Evolutionary conservation across 2,113 vertebrate genomes (phyloP), one percentile per base, ranked within the genome.

Genomic region (Paraplagusia blochii): DNA sequence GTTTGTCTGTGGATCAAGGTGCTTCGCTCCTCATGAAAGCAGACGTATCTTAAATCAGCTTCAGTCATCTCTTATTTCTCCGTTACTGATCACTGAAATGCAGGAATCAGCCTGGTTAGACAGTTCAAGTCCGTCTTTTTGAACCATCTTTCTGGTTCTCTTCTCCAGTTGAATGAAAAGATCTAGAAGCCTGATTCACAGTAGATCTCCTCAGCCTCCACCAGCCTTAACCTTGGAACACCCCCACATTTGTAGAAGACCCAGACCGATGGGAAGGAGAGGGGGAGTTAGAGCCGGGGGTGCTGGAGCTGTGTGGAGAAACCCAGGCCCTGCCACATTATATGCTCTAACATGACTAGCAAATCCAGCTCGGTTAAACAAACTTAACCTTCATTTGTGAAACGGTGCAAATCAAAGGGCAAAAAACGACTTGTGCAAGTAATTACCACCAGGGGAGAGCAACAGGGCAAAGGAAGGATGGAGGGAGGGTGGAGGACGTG

Each of bases 331-430:
- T 88, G 85, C 80, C 84, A 86, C 91, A 95, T 95, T 94, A 95
- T 95, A 96, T 95, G 94, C 95, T 91, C 90, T 93, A 92, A 91
- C 95, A 96, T 96, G 94, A 91, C 91, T 92, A 90, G 93, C 94
- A 95, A 95, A 95, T 95, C 93, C 94, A 89, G 77, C 87, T 88
- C 91, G 93, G 93, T 95, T 95, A 95, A 95, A 93, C 93, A 94
- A 95, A 96, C 94, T 94, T 95, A 95, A 95, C 95, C 95, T 95
- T 95, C 94, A 95, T 95, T 94, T 95, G 93, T 92, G 90, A 94
- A 94, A 94, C 90, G 84, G 93, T 90, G 92, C 84, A 68, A 94
- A 92, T 92, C 93, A 92, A 93, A 88, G 88, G 90, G 88, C 89
- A 89, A 88, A 89, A 91, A 87, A 89, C 83, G 87, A 90, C 92